Percentiles rank a stretch among this genome's conserved stretches.
Evolutionary conservation across 2,888 invertebrate species (phyloP).

Genomic region (Apotomis turbidana): DNA sequence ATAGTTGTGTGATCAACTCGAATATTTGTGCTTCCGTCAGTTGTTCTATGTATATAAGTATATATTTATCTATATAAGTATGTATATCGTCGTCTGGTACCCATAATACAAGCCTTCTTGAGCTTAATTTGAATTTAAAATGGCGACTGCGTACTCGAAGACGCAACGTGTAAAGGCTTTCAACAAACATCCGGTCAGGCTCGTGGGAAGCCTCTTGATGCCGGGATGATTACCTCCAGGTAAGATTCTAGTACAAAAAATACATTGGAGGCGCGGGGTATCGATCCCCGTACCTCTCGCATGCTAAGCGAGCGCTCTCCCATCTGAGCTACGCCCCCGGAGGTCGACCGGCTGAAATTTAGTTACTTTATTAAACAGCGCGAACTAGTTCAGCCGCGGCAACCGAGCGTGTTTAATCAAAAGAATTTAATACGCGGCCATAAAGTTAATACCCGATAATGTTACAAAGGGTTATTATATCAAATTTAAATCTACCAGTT

Average conservation of each 20-base stretch:
- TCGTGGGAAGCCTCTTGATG: no score
- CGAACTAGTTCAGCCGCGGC: background rate
- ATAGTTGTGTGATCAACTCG: no score
- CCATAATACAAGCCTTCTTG: no score
- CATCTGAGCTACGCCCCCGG: constrained; percentile 77
- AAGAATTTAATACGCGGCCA: constrained; percentile 34
- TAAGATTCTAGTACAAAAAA: background rate
- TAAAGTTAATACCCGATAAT: constrained; percentile 32
- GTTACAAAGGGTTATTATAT: constrained; percentile 26
- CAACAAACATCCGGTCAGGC: no score
- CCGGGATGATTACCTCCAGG: no score
- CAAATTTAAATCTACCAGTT: constrained; percentile 12
- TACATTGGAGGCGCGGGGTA: constrained; percentile 80
- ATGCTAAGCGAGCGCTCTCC: constrained; percentile 81
- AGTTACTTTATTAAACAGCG: background rate
- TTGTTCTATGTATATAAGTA: no score
- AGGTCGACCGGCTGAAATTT: background rate
- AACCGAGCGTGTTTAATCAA: constrained; percentile 20
- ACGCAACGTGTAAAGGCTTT: no score
- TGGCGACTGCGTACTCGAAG: no score
- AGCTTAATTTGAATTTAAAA: no score
- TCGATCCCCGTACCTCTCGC: constrained; percentile 84
- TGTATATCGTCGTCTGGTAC: no score
- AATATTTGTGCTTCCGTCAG: no score
- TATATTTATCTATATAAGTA: no score